These are phyloP conservation scores for Chrysopa pallens DNA, from an alignment of 1,140 invertebrate genomes.

Conservation along the genomic window DNA sequence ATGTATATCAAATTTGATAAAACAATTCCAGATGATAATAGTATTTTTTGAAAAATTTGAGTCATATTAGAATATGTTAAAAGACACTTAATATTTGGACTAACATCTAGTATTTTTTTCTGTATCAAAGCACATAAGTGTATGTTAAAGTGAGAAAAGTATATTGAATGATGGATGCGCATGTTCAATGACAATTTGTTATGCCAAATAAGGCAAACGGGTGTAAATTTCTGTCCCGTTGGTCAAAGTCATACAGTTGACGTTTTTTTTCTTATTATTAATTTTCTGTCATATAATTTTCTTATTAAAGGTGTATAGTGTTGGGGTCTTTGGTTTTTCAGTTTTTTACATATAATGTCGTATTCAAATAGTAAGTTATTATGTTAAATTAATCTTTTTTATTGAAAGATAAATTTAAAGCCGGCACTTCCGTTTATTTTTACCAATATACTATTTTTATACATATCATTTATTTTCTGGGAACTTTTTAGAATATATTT, in stretches of 20 bases:
- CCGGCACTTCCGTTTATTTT: slow-evolving; percentile 2
- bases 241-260: neutral
- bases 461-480: neutral
- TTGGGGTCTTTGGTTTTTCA: neutral
- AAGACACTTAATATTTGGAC: too few species aligned
- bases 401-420: neutral
- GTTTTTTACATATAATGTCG: slow-evolving; percentile 1
- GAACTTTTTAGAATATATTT: slow-evolving; percentile 55
- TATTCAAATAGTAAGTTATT: slow-evolving; percentile 4
- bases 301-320: too few species aligned
- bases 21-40: too few species aligned
- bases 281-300: neutral
- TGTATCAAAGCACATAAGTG: too few species aligned
- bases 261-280: neutral
- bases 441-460: neutral
- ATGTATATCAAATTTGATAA: too few species aligned
- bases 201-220: neutral
- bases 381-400: neutral
- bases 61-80: too few species aligned
- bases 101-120: too few species aligned
- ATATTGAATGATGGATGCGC: neutral
- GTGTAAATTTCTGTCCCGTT: neutral
- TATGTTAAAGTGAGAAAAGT: too few species aligned
- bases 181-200: neutral
- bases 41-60: too few species aligned